phyloP scores from a whole-genome alignment of 1,140 invertebrate genomes.

The Prorops nasuta region DNA sequence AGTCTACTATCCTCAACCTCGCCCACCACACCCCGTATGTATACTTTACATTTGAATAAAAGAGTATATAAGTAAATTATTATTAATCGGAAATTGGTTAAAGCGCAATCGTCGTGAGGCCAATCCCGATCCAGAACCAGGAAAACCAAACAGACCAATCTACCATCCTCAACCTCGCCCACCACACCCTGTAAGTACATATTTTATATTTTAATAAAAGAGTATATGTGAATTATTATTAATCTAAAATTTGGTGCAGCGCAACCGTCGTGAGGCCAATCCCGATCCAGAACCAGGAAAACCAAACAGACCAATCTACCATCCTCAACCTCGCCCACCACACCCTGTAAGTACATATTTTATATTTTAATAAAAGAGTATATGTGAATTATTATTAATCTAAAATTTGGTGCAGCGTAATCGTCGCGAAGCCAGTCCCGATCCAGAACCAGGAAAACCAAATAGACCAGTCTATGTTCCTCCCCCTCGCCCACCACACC shows the following conservation, averaged over 20 bases:
- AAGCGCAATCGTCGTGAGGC: neutral
- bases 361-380: neutral
- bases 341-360: neutral
- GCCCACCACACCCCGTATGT: neutral
- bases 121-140: neutral
- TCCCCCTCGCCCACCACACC: constrained; percentile 10
- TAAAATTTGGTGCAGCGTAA: neutral
- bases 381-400: too few species aligned
- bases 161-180: neutral
- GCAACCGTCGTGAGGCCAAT: neutral
- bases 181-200: constrained; percentile 7
- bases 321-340: neutral
- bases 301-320: constrained; percentile 1
- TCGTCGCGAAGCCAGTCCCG: constrained; percentile 7
- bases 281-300: constrained; percentile 2
- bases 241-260: neutral
- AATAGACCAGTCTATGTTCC: constrained; percentile 2
- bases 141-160: neutral
- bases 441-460: neutral
- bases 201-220: neutral
- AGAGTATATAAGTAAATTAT: too few species aligned
- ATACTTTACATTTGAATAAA: neutral
- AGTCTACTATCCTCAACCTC: neutral
- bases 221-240: neutral
- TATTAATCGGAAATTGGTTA: too few species aligned